These are phyloP conservation scores for Eptesicus fuscus DNA, from an alignment of 2,113 vertebrate species.

Conservation along the genomic window DNA sequence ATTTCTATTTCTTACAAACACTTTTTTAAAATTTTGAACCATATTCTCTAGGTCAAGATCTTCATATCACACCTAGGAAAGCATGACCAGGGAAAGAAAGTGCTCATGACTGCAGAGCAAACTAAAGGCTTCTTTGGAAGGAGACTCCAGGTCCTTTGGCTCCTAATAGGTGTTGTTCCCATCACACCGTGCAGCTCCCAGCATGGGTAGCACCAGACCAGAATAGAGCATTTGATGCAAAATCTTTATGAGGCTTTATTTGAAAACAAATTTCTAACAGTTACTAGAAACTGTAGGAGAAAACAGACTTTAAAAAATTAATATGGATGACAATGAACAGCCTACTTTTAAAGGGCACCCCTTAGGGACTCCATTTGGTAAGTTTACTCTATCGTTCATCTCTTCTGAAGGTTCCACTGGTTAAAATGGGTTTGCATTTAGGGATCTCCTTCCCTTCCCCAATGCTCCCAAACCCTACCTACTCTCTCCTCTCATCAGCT, in stretches of 20 bases:
- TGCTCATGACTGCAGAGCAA: neutral
- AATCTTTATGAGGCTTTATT: neutral
- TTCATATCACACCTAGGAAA: neutral
- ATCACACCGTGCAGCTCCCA: neutral
- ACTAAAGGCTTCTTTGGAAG: neutral
- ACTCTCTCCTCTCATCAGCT: neutral
- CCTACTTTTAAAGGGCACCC: neutral
- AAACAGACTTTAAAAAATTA: slow-evolving; percentile 21
- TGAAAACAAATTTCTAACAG: neutral
- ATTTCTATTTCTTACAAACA: neutral
- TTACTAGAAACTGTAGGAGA: neutral
- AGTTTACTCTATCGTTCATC: neutral
- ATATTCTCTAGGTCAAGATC: neutral
- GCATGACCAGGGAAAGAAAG: neutral
- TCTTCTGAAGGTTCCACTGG: neutral
- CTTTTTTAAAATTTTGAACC: neutral
- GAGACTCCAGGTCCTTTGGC: neutral
- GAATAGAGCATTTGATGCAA: neutral
- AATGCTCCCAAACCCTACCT: neutral
- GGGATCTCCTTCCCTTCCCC: neutral
- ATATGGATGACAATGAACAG: neutral
- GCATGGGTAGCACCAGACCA: neutral
- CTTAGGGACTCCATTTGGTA: neutral
- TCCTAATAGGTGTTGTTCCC: neutral
- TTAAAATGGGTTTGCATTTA: neutral